Conservation (phyloP, 1,140 invertebrate genomes). For the Zophobas morio region DNA sequence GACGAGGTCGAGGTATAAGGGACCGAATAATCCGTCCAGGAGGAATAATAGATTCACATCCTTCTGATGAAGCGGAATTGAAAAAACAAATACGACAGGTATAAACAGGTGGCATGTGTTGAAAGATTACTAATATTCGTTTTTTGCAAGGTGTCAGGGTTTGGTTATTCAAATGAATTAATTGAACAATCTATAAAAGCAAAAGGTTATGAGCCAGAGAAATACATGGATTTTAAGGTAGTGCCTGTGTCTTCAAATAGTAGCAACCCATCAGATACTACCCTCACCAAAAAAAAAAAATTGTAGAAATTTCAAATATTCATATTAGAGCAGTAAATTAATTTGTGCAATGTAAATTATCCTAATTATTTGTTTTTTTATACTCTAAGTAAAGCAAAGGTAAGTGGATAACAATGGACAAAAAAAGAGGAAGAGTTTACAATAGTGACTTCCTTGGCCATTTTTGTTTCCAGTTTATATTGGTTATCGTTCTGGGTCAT, state of each 20-base stretch:
- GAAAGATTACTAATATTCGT: neutral
- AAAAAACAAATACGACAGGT: constrained; percentile 30
- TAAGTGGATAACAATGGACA: no score
- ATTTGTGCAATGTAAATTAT: no score
- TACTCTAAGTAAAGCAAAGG: no score
- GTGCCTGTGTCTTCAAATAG: neutral
- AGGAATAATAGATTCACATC: constrained; percentile 1
- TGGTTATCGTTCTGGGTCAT: no score
- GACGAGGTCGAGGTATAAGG: constrained; percentile 18
- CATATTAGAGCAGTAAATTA: no score
- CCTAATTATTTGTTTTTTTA: no score
- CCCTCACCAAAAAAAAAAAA: no score
- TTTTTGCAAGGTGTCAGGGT: constrained; percentile 11
- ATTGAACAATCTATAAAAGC: constrained; percentile 34
- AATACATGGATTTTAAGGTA: neutral
- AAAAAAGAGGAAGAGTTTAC: no score
- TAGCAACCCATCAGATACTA: no score
- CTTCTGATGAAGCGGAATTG: constrained; percentile 10
- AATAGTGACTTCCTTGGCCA: no score
- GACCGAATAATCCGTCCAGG: constrained; percentile 8
- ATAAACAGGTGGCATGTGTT: neutral
- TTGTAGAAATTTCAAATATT: no score
- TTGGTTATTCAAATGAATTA: constrained; percentile 32
- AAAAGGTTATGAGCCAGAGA: neutral
- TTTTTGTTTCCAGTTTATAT: no score